Base-by-base conservation (phyloP, 2,888 invertebrate genomes). In the Sialis fuliginosa region DNA sequence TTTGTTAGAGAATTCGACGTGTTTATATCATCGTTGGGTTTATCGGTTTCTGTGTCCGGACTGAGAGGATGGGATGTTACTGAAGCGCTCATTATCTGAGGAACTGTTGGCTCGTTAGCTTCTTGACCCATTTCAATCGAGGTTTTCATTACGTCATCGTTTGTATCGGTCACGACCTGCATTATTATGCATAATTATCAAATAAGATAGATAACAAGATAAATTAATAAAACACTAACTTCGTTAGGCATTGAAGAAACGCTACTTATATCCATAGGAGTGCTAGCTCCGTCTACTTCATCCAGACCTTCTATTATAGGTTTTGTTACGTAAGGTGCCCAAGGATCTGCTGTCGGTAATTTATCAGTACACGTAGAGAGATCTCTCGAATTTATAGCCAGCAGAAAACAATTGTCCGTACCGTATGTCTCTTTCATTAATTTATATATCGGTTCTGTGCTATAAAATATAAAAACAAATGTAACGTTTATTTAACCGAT, bases 341-440 rank as follows among this genome's bases (percentile, higher is more conserved):
- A 95, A 10, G 83, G 82, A 68, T 95, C 92, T 7, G 82, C 79
- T 59, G 80, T 64, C 60, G 79, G 74, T 49, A 67, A 67, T 42
- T 65, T 66, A 47, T 68, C 65, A 30, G 65, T 61, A 22, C 22
- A 22, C 42, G 72, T 69, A 44, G 70, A 67, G 12, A 72, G 71
- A 44, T 71, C 74, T 55, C 80, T 74, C 1, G 95, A 93, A 67
- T 96, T 97, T 52, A 95, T 82, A 62, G 81, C 79, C 48, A 97
- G 69, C 57, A 96, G 70, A 62, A 93, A 92, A 64, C 95, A 95
- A 60, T 84, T 83, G 56, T 78, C 75, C 35, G 79, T 74, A 8
- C 95, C 95, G 69, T 89, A 96, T 9, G 82, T 79, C 45, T 82
- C 78, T 66, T 91, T 89, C 62, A 97, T 74, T 52, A 79, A 77